These are phyloP conservation scores for Trachelipus rathkii DNA, from an alignment of 1,140 invertebrate species.

Conservation along the genomic window DNA sequence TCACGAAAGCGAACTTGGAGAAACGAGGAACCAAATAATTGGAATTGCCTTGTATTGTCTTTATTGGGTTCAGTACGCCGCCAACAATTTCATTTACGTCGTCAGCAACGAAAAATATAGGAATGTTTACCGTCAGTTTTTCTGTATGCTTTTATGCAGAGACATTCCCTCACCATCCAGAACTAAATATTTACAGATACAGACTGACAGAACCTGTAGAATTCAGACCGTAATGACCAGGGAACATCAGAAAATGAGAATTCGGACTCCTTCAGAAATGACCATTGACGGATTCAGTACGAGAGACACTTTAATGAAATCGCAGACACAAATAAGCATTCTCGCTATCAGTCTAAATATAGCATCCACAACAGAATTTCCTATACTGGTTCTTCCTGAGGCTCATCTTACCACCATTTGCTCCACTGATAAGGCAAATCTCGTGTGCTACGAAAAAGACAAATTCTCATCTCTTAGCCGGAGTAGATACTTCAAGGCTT, in stretches of 20 bases:
- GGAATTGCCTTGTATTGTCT: constrained; percentile 38
- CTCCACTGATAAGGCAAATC: no score
- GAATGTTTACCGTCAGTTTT: not conserved
- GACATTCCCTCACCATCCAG: not conserved
- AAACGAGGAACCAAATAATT: constrained; percentile 13
- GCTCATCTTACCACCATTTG: not conserved
- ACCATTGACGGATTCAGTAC: not conserved
- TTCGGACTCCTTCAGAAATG: not conserved
- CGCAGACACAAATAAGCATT: no score
- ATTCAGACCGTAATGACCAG: not conserved
- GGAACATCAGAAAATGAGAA: not conserved
- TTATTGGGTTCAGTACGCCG: constrained; percentile 43
- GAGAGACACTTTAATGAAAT: not conserved
- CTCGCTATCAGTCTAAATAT: not conserved
- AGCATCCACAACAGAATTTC: not conserved
- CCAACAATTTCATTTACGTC: constrained; percentile 45
- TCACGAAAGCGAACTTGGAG: constrained; percentile 12
- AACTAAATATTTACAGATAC: not conserved
- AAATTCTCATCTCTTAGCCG: no score
- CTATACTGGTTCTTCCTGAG: not conserved
- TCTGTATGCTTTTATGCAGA: not conserved
- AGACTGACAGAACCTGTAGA: not conserved
- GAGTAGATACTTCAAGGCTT: no score
- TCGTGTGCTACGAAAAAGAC: no score
- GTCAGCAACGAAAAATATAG: constrained; percentile 1